Evolutionary conservation across 2,113 vertebrate species (phyloP).

Genomic region (Gulo gulo): DNA sequence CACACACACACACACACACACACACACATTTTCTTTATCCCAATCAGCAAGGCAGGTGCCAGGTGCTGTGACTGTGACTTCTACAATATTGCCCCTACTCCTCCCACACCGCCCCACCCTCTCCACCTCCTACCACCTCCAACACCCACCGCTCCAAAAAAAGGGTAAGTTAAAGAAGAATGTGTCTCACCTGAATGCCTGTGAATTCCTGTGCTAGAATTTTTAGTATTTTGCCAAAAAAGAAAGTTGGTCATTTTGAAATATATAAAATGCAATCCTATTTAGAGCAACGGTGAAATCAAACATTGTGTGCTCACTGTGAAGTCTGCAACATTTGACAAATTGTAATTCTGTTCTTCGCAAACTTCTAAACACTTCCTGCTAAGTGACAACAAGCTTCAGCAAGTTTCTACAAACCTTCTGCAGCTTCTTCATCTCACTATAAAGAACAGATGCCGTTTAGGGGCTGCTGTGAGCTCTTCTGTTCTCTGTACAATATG

Average conservation of each 20-base stretch:
- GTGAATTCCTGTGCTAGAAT: slow-evolving; percentile 47
- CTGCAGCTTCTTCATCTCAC: slow-evolving; percentile 87
- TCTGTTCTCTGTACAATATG: slow-evolving; percentile 84
- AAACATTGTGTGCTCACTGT: slow-evolving; percentile 78
- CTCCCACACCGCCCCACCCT: too few relatives aligned
- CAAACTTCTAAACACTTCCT: slow-evolving; percentile 90
- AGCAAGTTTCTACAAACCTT: slow-evolving; percentile 89
- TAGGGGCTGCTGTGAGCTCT: slow-evolving; percentile 84
- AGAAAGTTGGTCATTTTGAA: slow-evolving; percentile 81
- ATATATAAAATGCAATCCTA: slow-evolving; percentile 72
- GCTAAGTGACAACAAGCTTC: slow-evolving; percentile 90
- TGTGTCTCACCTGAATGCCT: slow-evolving; percentile 51
- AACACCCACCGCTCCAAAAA: background rate
- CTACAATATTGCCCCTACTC: background rate
- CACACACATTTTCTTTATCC: background rate
- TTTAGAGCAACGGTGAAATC: slow-evolving; percentile 81
- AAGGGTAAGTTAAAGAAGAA: background rate
- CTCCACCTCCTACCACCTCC: too few relatives aligned
- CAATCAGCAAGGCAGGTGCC: background rate
- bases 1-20: too few relatives aligned
- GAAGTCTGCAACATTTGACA: slow-evolving; percentile 87
- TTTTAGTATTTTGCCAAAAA: slow-evolving; percentile 64
- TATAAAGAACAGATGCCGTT: slow-evolving; percentile 88
- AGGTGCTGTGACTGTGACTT: background rate
- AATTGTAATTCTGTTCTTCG: slow-evolving; percentile 89